phyloP scores from a whole-genome alignment of 2,113 vertebrate species.

The Oxyruncus cristatus region DNA sequence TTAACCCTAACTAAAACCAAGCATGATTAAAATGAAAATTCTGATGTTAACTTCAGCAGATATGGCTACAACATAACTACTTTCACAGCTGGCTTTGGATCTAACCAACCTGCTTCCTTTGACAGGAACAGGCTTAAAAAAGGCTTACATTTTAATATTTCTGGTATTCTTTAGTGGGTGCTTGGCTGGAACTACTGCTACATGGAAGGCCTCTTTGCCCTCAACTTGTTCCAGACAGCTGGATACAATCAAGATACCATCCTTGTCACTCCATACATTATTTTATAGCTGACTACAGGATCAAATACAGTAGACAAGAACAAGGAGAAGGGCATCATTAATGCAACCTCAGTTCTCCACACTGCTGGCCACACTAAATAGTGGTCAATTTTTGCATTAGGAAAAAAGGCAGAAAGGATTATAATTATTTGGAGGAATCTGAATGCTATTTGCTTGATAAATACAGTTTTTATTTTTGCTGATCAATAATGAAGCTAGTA shows the following conservation, averaged over 20 bases:
- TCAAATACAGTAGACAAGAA: slow-evolving; percentile 71
- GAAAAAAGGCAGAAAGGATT: not conserved
- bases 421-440: not conserved
- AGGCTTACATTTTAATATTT: slow-evolving; percentile 17
- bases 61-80: not conserved
- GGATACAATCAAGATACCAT: slow-evolving; percentile 78
- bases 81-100: slow-evolving; percentile 21
- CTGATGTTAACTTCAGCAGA: not conserved
- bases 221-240: slow-evolving; percentile 73
- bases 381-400: slow-evolving; percentile 8
- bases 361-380: slow-evolving; percentile 38
- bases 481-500: not conserved
- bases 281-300: slow-evolving; percentile 68
- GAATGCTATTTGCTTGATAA: not conserved
- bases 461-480: not conserved
- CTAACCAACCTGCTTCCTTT: not conserved
- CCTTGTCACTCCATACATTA: slow-evolving; percentile 78
- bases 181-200: slow-evolving; percentile 6
- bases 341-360: slow-evolving; percentile 38
- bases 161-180: slow-evolving; percentile 33
- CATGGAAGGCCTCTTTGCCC: slow-evolving; percentile 46
- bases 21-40: not conserved
- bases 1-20: not conserved
- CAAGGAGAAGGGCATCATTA: slow-evolving; percentile 65
- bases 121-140: not conserved